Evolutionary conservation across 2,113 vertebrate species (phyloP), one percentile per base, ranked within the genome.

Genomic region (Cebidichthys violaceus): DNA sequence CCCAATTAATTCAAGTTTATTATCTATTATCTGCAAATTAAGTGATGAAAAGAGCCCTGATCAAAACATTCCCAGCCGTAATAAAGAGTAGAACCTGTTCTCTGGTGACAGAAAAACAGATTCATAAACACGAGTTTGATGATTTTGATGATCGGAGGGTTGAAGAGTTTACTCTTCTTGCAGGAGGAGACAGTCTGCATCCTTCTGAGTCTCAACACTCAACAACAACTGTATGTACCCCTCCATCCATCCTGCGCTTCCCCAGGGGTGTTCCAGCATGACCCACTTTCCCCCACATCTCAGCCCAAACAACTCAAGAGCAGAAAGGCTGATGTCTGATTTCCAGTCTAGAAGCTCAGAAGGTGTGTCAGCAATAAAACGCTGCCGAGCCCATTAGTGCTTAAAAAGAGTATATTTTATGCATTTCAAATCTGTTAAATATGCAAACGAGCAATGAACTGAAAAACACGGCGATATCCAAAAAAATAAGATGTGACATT

Each of bases 211-310:
- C 68, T 50, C 31, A 77, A 71, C 41, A 2, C 54, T 27, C 45
- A 70, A 59, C 70, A 71, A 50, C 29, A 31, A 37, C 64, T 45
- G 45, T 18, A 50, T 50, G 27, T 29, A 69, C 52, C 24, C 64
- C 33, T 77, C 67, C 85, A 83, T 87, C 79, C 79, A 79, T 73
- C 70, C 85, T 59, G 60, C 33, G 37, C 79, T 22, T 86, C 89
- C 88, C 89, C 66, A 7, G 76, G 67, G 90, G 90, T 82, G 75
- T 74, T 76, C 82, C 61, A 77, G 43, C 29, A 39, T 92, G 90
- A 94, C 91, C 93, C 90, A 94, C 77, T 93, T 93, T 91, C 55
- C 54, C 75, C 67, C n/a, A n/a, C n/a, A 62, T 54, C 55, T 75
- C 78, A 79, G 77, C 85, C 86, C 88, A 92, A 93, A 91, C 90